Evolutionary conservation across 2,888 invertebrate species (phyloP), one percentile per base, ranked within the genome.

Genomic region (Sturmia bella): DNA sequence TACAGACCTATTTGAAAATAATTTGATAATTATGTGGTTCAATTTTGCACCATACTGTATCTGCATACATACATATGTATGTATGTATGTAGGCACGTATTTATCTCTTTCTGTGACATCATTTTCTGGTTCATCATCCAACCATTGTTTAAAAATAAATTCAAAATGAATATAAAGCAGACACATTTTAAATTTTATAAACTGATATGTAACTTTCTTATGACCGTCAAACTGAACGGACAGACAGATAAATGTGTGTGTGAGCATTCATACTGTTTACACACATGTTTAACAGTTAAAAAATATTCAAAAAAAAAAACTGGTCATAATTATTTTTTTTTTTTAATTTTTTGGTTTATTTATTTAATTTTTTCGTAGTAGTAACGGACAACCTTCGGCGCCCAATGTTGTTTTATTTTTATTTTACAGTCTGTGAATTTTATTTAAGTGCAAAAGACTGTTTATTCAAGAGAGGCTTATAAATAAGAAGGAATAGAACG

Each of bases 71-170:
- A 32, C 6, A 32, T 27, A 27, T 27, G 27, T 27, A 27, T 27
- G 27, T 27, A 27, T 27, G 27, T 27, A 4, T 3, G 27, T 6
- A 27, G 1, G 32, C 1, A 7, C 32, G 9, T 57, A n/a, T 61
- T 68, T 72, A 56, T 77, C 59, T 74, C 82, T 78, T 72, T 78
- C 74, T 82, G 88, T 88, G 88, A 88, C 87, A 89, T 89, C 87
- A 86, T 89, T 89, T 88, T 87, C 88, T 86, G 88, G 85, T 85
- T 88, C 88, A 88, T 89, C 86, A 88, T 74, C 85, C 85, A 76
- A 21, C 61, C 32, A 57, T 73, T 80, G 57, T 72, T 37, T 32
- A 48, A 70, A 57, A 64, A 32, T 50, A 72, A n/a, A 66, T 43
- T 50, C 45, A 7, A 54, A 63, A 63, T 48, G 21, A 66, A 66